Conservation (phyloP, 2,797 vertebrate species). For the Garrulus glandarius region DNA sequence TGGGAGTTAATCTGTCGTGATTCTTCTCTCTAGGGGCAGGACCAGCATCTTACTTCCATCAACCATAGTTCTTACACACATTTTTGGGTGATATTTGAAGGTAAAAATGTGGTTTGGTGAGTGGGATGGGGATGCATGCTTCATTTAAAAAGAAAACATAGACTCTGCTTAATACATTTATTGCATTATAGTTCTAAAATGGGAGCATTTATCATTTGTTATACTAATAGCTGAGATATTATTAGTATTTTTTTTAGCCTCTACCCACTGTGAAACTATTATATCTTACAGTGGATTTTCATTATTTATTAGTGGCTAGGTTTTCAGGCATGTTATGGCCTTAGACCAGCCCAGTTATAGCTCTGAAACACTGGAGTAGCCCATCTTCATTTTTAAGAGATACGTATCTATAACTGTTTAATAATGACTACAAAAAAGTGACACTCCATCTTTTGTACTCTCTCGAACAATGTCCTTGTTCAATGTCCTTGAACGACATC, state of each 20-base stretch:
- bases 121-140: background rate
- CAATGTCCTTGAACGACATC: background rate
- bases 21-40: background rate
- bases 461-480: background rate
- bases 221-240: background rate
- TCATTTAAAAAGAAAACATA: constrained; percentile 18
- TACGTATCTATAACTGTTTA: background rate
- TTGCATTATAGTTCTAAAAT: background rate
- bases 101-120: background rate
- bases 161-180: background rate
- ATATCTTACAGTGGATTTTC: background rate
- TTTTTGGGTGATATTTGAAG: background rate
- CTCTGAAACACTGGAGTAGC: background rate
- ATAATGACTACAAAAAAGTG: background rate
- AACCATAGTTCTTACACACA: fast-evolving
- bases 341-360: background rate
- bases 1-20: background rate
- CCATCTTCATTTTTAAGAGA: background rate
- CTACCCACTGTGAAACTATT: background rate
- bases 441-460: background rate
- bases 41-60: background rate
- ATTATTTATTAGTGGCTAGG: background rate
- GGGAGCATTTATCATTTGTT: background rate
- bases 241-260: background rate
- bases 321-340: background rate